A percentile compares a stretch with the other conserved stretches of the same genome.
These are phyloP conservation scores for Lepus townsendii DNA, from an alignment of 2,797 vertebrate genomes.

Conservation along the genomic window DNA sequence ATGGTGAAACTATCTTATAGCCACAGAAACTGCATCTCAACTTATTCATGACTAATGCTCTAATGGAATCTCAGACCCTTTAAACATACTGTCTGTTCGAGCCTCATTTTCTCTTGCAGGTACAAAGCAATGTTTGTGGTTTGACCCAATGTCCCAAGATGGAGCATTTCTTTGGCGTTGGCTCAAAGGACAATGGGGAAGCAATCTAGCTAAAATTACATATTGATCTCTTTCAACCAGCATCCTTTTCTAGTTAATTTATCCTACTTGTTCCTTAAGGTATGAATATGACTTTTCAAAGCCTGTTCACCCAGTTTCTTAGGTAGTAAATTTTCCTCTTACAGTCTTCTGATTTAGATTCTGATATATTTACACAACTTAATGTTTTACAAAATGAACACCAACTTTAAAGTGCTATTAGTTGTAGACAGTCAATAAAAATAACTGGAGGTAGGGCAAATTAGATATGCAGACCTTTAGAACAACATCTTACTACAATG, in stretches of 20 bases:
- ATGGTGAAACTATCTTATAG: conserved; percentile 61
- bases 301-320: conserved; percentile 57
- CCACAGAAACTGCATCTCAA: conserved; percentile 37
- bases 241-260: conserved; percentile 75
- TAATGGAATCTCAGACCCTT: conserved; percentile 46
- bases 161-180: conserved; percentile 73
- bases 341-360: conserved; percentile 41
- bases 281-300: conserved; percentile 72
- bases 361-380: conserved; percentile 67
- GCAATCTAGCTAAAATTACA: conserved; percentile 82
- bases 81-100: conserved; percentile 11
- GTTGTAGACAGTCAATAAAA: background rate
- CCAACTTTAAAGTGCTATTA: conserved; percentile 32
- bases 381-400: conserved; percentile 45
- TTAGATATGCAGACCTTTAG: background rate
- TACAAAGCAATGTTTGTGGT: conserved; percentile 69
- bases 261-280: conserved; percentile 66
- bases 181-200: conserved; percentile 76
- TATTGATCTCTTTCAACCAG: conserved; percentile 81
- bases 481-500: background rate
- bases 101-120: conserved; percentile 72
- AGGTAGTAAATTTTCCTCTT: conserved; percentile 45
- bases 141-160: conserved; percentile 73
- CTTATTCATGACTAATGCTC: conserved; percentile 58
- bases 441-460: conserved; percentile 15